Base-by-base conservation (phyloP, 2,113 vertebrate species). In the Macrotus californicus region DNA sequence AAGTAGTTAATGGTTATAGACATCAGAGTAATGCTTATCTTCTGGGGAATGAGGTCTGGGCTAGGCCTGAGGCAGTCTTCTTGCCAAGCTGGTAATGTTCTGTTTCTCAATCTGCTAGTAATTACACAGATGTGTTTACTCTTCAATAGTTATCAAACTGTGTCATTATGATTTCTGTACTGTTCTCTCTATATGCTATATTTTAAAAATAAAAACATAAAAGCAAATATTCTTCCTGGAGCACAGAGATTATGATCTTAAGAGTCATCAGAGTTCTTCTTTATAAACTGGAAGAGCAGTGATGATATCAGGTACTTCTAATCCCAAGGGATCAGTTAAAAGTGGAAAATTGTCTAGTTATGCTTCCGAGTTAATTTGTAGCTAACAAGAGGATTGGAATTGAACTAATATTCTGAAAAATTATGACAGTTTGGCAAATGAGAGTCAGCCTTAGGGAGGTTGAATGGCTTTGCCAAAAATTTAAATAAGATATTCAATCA, bases 401-500 rank as follows among this genome's bases (percentile, higher is more conserved):
- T 41, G 7, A 93, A 70, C 39, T 48, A 93, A 52, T 22, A 22
- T 84, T 64, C 54, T 61, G 41, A 79, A 91, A 76, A 48, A 43
- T 34, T 84, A 4, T 4, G 43, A 7, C n/a, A 56, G 13, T 85
- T 70, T 82, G 11, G 43, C 89, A 86, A 6, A 5, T 84, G 21
- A 91, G 24, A 76, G 34, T 80, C 29, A 94, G 39, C 3, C 81
- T 61, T 43, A n/a, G 34, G n/a, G 52, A 87, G 19, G 5, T 83
- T 81, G 46, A 93, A 89, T 86, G 50, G 2, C 50, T 95, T 91
- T 93, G 46, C 26, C 39, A 97, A 91, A 48, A 31, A 89, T 94
- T 94, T 94, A 61, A 88, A 15, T 81, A 72, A 86, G 66, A 64
- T 50, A 85, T 75, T 80, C 34, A 41, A 19, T 16, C 36, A 43